These are phyloP conservation scores for Iselma pallidipennis DNA, from an alignment of 2,888 invertebrate species.

Conservation along the genomic window DNA sequence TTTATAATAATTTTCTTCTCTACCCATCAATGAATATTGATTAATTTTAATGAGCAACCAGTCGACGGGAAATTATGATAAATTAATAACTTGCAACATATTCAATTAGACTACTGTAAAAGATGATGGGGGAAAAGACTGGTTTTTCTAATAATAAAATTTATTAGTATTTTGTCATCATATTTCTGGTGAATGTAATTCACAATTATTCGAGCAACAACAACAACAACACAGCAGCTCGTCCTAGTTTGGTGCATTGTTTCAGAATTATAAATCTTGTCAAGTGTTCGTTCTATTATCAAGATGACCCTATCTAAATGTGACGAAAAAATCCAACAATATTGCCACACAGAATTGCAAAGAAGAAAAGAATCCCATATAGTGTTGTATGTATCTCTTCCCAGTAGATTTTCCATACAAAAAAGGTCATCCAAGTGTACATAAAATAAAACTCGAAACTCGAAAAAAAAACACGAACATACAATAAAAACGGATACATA, in stretches of 20 bases:
- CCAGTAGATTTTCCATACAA: neutral
- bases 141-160: neutral
- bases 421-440: neutral
- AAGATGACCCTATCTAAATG: neutral
- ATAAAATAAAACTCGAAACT: neutral
- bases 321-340: too few relatives aligned
- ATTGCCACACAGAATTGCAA: neutral
- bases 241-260: too few relatives aligned
- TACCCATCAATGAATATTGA: too few relatives aligned
- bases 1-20: too few relatives aligned
- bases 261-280: too few relatives aligned
- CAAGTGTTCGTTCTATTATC: neutral
- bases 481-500: conserved; percentile 19
- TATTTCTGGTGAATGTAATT: too few relatives aligned
- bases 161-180: too few relatives aligned
- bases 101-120: neutral
- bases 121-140: neutral
- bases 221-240: too few relatives aligned
- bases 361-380: neutral
- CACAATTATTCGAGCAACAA: too few relatives aligned
- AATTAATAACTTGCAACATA: neutral
- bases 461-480: too few relatives aligned
- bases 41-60: neutral
- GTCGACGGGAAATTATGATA: neutral
- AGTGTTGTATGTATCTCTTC: neutral